Evolutionary conservation across 1,140 invertebrate species (phyloP), one percentile per base, ranked within the genome.

Genomic region (Bombus sylvicola): DNA sequence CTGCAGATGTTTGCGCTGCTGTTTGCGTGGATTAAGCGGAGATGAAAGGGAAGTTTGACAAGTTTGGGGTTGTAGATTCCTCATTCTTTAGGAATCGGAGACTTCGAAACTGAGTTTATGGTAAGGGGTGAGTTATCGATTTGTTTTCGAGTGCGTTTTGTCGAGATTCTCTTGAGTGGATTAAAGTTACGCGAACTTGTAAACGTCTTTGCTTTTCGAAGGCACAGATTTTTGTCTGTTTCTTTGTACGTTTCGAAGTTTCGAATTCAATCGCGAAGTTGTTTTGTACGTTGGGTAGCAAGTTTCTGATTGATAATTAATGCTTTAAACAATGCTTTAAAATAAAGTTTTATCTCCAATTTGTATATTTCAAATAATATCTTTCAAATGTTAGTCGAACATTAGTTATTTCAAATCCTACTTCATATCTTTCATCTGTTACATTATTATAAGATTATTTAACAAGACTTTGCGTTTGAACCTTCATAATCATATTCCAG

Each of bases 71-170:
- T 31, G 68, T 12, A 13, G 10, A 71, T 72, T 72, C 28, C 41
- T 72, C n/a, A 28, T 41, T 72, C 68, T 18, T 28, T 5, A 25
- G 28, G 13, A 71, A 71, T 71, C 31, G 69, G 28, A n/a, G 39
- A 72, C 39, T 25, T n/a, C 28, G 13, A 41, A 12, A 28, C 37
- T 18, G 69, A 37, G 69, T n/a, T 43, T 43, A 28, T 13, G 25
- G 69, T 15, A 72, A n/a, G 28, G 28, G 69, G 13, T 18, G 69
- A 43, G 39, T n/a, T 72, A 72, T 72, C n/a, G 69, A 72, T 72
- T 72, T n/a, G 37, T 41, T 41, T 41, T n/a, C 13, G 4, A 12
- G 13, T 18, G 39, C 5, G 39, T 72, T 72, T 72, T 25, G 39
- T n/a, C 13, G 69, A 37, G 13, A 25, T 72, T 72, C 69, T 41